phyloP scores from a whole-genome alignment of 2,113 vertebrate genomes.

The Oncorhynchus tshawytscha region DNA sequence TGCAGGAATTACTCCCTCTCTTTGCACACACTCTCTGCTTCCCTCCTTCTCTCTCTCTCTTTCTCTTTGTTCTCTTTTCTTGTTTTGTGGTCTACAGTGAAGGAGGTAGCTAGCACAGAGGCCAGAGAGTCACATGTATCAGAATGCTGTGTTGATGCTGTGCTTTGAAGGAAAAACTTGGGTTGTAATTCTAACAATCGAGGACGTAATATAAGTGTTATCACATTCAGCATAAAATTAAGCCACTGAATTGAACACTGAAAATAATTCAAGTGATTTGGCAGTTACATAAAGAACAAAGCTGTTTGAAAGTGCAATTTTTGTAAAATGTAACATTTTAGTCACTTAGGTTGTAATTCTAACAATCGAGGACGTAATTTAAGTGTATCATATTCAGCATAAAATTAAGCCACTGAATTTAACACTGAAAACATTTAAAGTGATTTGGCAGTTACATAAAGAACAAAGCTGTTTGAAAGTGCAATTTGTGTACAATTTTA shows the following conservation, averaged over 20 bases:
- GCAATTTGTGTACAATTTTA: too few species aligned
- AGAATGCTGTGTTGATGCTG: not conserved
- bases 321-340: too few species aligned
- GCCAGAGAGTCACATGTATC: not conserved
- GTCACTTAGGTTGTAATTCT: not conserved
- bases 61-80: not conserved
- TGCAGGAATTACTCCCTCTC: conserved; percentile 40
- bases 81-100: conserved; percentile 33
- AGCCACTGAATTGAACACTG: too few species aligned
- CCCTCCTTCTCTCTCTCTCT: not conserved
- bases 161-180: too few species aligned
- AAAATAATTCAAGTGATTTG: too few species aligned
- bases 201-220: too few species aligned
- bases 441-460: not conserved
- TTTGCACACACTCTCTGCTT: conserved; percentile 14
- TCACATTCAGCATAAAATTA: too few species aligned
- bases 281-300: too few species aligned
- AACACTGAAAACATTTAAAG: not conserved
- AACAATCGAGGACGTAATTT: not conserved
- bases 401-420: not conserved
- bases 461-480: not conserved
- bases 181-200: too few species aligned
- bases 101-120: not conserved
- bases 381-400: not conserved
- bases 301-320: too few species aligned